A percentile compares a stretch with the other conserved stretches of the same genome.
These are phyloP conservation scores for Polypedilum vanderplanki DNA, from an alignment of 1,140 invertebrate genomes.

Conservation along the genomic window DNA sequence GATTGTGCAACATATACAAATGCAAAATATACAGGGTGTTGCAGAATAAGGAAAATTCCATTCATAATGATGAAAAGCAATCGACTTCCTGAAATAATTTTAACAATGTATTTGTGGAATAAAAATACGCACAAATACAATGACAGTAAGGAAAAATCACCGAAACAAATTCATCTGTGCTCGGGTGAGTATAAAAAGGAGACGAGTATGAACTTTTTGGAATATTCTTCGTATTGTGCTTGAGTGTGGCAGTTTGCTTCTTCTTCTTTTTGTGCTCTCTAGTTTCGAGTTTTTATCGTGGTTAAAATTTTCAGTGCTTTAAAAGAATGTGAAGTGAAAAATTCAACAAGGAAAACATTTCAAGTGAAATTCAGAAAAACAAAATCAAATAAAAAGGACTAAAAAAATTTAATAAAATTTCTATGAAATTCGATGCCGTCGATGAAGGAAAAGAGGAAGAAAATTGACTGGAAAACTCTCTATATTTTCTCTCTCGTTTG, in stretches of 20 bases:
- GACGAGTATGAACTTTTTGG: neutral
- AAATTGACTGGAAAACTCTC: neutral
- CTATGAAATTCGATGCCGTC: neutral
- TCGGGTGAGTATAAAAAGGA: constrained; percentile 11
- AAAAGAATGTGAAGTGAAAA: neutral
- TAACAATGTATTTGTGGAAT: neutral
- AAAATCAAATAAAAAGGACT: neutral
- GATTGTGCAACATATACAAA: neutral
- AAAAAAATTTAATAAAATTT: neutral
- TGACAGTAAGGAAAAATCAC: neutral
- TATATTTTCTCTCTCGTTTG: neutral
- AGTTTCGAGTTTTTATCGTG: neutral
- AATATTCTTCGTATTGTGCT: constrained; percentile 8
- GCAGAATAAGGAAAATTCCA: neutral
- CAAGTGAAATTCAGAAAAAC: neutral
- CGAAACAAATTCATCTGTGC: neutral
- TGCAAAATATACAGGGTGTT: neutral
- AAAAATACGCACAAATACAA: neutral
- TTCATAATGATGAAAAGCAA: neutral
- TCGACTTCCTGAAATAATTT: neutral
- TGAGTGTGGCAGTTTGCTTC: neutral
- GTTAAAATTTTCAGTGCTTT: neutral
- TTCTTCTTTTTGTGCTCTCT: neutral
- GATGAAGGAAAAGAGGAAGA: neutral
- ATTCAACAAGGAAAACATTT: no score